A percentile compares a stretch with the other conserved stretches of the same genome.
Evolutionary conservation across 2,797 vertebrate genomes (phyloP).

Genomic region (Lithobates pipiens): DNA sequence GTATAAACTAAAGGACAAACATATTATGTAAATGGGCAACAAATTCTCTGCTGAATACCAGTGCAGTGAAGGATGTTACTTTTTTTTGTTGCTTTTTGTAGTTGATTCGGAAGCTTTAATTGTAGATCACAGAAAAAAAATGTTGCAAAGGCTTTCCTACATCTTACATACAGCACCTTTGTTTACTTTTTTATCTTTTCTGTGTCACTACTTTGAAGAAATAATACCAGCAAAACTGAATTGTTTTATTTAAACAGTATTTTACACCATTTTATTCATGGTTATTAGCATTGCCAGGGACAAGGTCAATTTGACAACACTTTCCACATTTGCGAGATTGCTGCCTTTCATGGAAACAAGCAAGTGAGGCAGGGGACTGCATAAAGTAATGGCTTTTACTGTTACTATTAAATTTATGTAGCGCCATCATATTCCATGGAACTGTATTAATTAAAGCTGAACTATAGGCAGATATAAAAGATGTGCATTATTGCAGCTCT

Average conservation of each 20-base stretch:
- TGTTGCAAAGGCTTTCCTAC: constrained; percentile 33
- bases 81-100: constrained; percentile 10
- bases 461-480: too few relatives aligned
- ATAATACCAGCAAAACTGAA: not conserved
- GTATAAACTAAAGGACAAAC: constrained; percentile 11
- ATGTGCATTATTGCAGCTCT: too few relatives aligned
- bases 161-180: constrained; percentile 29
- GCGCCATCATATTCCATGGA: too few relatives aligned
- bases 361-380: not conserved
- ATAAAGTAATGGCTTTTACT: not conserved
- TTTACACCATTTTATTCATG: not conserved
- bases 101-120: constrained; percentile 1
- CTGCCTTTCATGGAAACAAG: not conserved
- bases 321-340: not conserved
- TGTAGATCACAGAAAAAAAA: constrained; percentile 36
- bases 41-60: constrained; percentile 8
- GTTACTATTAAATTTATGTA: too few relatives aligned
- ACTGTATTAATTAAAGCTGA: too few relatives aligned
- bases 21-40: constrained; percentile 35
- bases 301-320: not conserved
- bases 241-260: not conserved
- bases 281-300: not conserved
- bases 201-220: constrained; percentile 31
- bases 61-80: not conserved
- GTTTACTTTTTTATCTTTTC: constrained; percentile 5